Base-by-base conservation (phyloP, 2,797 vertebrate genomes). In the Tokudaia muenninki region DNA sequence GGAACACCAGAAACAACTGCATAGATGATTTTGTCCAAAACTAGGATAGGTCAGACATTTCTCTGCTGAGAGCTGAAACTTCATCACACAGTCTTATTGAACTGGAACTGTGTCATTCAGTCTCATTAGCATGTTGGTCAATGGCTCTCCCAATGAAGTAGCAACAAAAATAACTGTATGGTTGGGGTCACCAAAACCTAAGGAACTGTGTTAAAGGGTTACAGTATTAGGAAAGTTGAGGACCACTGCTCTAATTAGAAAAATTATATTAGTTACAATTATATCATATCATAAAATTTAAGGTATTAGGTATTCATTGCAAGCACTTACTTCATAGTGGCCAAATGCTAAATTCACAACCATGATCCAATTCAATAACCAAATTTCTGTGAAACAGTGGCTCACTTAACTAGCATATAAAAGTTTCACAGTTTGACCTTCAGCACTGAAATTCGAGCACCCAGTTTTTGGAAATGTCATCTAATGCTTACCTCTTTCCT, bases 231-330 rank as follows among this genome's bases (percentile, higher is more conserved):
- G 74, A 77, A 77, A 41, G 6, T 47, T 77, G 24, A 77, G 24
- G 26, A 47, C 41, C 24, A 77, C 41, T 47, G 74, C 24, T 75
- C 11, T 47, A 47, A 29, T 2, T 47, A 77, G 14, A 90, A 57
- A 67, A 84, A 65, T 9, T 79, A 22, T 87, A 63, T 63, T 9
- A 52, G 7, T 78, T 93, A 63, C 6, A 93, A 74, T 31, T 90
- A 44, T 79, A 92, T 92, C 41, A 80, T 50, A 74, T 52, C 89
- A 90, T 86, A 81, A 81, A 82, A 24, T 87, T 87, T 79, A 93
- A 57, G 22, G 72, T n/a, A 84, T 31, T 95, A 96, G 57, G 86
- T 55, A 91, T 55, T 87, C 13, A 24, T 37, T 87, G 22, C 79
- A 47, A 92, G 26, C 55, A 31, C 19, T 84, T 80, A 41, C 44